A percentile compares a stretch with the other conserved stretches of the same genome.
These are phyloP conservation scores for Eptesicus fuscus DNA, from an alignment of 2,113 vertebrate species.

Conservation along the genomic window DNA sequence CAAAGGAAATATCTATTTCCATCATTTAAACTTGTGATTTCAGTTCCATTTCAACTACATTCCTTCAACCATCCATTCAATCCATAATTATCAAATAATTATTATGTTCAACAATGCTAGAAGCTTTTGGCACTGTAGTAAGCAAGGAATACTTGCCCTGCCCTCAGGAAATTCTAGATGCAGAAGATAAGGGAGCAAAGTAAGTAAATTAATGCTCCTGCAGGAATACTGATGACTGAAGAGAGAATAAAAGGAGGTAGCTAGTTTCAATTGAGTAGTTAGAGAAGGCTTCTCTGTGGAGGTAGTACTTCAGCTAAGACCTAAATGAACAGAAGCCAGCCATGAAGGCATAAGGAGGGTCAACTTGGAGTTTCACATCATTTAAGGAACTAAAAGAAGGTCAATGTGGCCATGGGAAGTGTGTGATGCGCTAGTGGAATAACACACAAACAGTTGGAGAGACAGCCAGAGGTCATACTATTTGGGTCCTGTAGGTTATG, in stretches of 20 bases:
- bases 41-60: not conserved
- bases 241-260: not conserved
- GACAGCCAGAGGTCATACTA: not conserved
- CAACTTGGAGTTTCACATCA: not conserved
- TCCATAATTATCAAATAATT: not conserved
- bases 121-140: not conserved
- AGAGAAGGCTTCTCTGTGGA: not conserved
- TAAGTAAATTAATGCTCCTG: not conserved
- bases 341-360: not conserved
- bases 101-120: not conserved
- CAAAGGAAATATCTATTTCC: not conserved
- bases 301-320: not conserved
- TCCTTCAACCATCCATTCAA: not conserved
- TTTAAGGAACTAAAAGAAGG: not conserved
- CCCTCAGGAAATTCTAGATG: not conserved
- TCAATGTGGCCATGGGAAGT: not conserved
- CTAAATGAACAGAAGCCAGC: not conserved
- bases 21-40: not conserved
- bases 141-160: not conserved
- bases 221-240: not conserved
- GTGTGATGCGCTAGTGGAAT: not conserved
- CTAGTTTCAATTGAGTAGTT: not conserved
- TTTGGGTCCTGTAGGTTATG: too few relatives aligned
- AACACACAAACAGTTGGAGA: not conserved
- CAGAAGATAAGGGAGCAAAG: not conserved